Conservation (phyloP, 2,113 vertebrate genomes). For the Empidonax traillii region DNA sequence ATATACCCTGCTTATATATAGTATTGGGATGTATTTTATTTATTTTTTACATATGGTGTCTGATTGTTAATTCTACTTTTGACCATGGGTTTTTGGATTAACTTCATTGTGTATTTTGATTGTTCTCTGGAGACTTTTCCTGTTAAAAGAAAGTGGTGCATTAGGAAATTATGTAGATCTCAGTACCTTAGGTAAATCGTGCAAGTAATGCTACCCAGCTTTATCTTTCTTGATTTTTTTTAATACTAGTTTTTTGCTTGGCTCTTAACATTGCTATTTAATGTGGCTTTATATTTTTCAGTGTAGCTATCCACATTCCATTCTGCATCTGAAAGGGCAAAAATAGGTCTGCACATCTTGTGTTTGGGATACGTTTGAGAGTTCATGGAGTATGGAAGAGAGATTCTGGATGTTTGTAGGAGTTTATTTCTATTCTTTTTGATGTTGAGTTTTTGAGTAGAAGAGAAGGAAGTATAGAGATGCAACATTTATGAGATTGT, state of each 20-base stretch:
- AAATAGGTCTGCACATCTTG: not conserved
- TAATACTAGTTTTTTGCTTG: not conserved
- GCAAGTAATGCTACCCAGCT: not conserved
- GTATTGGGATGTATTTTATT: not conserved
- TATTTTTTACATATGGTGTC: not conserved
- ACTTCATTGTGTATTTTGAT: not conserved
- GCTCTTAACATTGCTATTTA: not conserved
- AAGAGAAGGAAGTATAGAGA: not conserved
- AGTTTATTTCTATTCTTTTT: not conserved
- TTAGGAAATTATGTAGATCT: not conserved
- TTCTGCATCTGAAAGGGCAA: not conserved
- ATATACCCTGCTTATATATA: not conserved
- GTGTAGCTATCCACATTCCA: not conserved
- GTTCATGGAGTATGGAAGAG: not conserved
- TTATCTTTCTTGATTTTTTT: not conserved
- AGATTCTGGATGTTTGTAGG: not conserved
- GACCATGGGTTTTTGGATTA: not conserved
- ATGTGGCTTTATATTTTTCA: not conserved
- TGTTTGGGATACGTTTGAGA: not conserved
- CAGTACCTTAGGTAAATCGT: not conserved
- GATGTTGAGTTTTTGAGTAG: not conserved
- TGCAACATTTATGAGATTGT: not conserved
- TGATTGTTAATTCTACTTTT: not conserved
- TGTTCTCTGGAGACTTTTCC: not conserved
- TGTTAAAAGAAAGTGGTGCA: not conserved